These are phyloP conservation scores for Paratrypauchen microcephalus DNA, from an alignment of 2,797 vertebrate species.

Conservation along the genomic window DNA sequence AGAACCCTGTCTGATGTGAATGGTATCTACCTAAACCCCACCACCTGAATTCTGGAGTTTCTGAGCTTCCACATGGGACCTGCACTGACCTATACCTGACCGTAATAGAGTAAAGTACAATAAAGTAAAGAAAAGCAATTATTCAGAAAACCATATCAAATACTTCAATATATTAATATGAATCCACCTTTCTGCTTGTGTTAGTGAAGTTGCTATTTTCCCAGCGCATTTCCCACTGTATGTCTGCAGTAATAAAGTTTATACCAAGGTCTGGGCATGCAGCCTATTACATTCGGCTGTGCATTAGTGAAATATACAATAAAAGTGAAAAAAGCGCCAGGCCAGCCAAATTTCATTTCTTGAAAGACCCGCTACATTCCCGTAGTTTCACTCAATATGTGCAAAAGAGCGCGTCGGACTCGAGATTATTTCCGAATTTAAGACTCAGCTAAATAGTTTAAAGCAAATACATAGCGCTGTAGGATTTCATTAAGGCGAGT, in stretches of 20 bases:
- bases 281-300: slow-evolving; percentile 36
- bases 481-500: slow-evolving; percentile 3
- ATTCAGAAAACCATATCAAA: background rate
- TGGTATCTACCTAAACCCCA: too few relatives aligned
- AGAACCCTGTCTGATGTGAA: too few relatives aligned
- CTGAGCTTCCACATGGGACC: too few relatives aligned
- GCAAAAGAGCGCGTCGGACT: slow-evolving; percentile 13
- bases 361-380: slow-evolving; percentile 20
- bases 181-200: slow-evolving; percentile 9
- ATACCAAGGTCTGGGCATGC: slow-evolving; percentile 24
- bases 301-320: slow-evolving; percentile 50
- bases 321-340: slow-evolving; percentile 23
- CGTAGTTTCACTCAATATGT: slow-evolving; percentile 33
- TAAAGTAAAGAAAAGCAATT: background rate
- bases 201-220: slow-evolving; percentile 24
- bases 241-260: slow-evolving; percentile 38
- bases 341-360: slow-evolving; percentile 41
- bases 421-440: slow-evolving; percentile 17
- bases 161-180: background rate
- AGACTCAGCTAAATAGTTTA: slow-evolving; percentile 31
- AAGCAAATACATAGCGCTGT: background rate
- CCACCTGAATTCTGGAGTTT: too few relatives aligned
- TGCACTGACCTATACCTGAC: too few relatives aligned
- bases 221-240: slow-evolving; percentile 4
- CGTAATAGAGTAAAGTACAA: too few relatives aligned